Base-by-base conservation (phyloP, 2,888 invertebrate genomes). In the Thera britannica region DNA sequence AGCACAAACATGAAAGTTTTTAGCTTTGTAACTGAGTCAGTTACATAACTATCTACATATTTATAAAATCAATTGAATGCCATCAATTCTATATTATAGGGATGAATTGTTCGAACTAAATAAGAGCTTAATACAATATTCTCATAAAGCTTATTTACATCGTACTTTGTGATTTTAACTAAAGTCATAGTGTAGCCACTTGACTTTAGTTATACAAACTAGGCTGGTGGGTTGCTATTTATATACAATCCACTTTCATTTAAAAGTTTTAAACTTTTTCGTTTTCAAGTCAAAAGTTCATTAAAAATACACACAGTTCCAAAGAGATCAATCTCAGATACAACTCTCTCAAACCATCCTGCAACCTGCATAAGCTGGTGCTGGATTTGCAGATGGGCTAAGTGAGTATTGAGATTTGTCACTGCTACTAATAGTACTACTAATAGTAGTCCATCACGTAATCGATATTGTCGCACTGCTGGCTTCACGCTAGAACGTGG, bases 171-270 rank as follows among this genome's bases (percentile, higher is more conserved):
- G 23, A 23, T 23, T 23, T 23, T 23, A 23, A 23, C 23, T 23
- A 23, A 52, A 8, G 34, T 51, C 52, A 52, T 9, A 34, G 52
- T 9, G 9, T 3, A 3, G 6, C 9, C 2, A 52, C 8, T 34
- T 23, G 8, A 60, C 60, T 41, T 23, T 44, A 35, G 51, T 11
- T 63, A 35, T 58, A 57, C 41, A 34, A 23, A 63, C 57, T 57
- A 63, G n/a, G 51, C 63, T 51, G 63, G 57, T 63, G 57, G 63
- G 63, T 41, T 49, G 54, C 38, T 38, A 5, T 6, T 61, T 46
- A 35, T 52, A 34, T 23, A 41, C 35, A 51, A 49, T 38, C 62
- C 23, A 49, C 49, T 49, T 38, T 34, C 7, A 49, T 57, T 34
- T 51, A 34, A 7, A 12, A 2, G 2, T 12, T 12, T 51, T 51